These are phyloP conservation scores for Salvelinus fontinalis DNA, from an alignment of 2,113 vertebrate genomes.

Conservation along the genomic window DNA sequence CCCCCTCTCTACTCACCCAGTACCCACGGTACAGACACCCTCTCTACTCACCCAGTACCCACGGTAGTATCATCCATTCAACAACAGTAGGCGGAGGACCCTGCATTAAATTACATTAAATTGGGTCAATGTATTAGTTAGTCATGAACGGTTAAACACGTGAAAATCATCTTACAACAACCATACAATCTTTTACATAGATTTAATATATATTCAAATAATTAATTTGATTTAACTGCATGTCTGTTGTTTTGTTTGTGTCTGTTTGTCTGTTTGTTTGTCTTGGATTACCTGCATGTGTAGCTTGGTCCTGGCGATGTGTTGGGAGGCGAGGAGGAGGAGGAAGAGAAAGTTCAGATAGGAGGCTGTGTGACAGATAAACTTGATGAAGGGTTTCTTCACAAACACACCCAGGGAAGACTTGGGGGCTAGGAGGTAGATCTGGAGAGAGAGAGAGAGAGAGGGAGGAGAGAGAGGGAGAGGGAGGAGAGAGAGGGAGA, in stretches of 20 bases:
- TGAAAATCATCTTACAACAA: too few relatives aligned
- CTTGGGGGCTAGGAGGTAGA: slow-evolving; percentile 91
- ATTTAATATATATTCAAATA: too few relatives aligned
- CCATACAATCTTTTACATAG: too few relatives aligned
- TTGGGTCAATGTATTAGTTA: too few relatives aligned
- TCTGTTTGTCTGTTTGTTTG: too few relatives aligned
- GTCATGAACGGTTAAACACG: too few relatives aligned
- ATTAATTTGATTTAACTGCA: too few relatives aligned
- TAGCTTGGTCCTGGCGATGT: slow-evolving; percentile 94
- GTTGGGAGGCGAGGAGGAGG: slow-evolving; percentile 92
- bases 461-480: too few relatives aligned
- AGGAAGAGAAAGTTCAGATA: slow-evolving; percentile 98
- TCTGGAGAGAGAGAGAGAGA: slow-evolving; percentile 29
- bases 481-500: too few relatives aligned
- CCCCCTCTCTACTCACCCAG: slow-evolving; percentile 67
- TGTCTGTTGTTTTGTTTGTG: too few relatives aligned
- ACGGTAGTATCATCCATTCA: slow-evolving; percentile 98
- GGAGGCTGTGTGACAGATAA: slow-evolving; percentile 96
- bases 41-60: slow-evolving; percentile 85
- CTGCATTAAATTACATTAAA: slow-evolving; percentile 55
- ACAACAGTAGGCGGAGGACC: slow-evolving; percentile 93
- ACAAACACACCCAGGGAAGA: slow-evolving; percentile 93
- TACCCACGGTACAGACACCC: slow-evolving; percentile 80
- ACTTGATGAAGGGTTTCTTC: slow-evolving; percentile 98
- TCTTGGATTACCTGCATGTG: slow-evolving; percentile 70